Evolutionary conservation across 2,113 vertebrate species (phyloP).

Genomic region (Anser brachyrhynchus): DNA sequence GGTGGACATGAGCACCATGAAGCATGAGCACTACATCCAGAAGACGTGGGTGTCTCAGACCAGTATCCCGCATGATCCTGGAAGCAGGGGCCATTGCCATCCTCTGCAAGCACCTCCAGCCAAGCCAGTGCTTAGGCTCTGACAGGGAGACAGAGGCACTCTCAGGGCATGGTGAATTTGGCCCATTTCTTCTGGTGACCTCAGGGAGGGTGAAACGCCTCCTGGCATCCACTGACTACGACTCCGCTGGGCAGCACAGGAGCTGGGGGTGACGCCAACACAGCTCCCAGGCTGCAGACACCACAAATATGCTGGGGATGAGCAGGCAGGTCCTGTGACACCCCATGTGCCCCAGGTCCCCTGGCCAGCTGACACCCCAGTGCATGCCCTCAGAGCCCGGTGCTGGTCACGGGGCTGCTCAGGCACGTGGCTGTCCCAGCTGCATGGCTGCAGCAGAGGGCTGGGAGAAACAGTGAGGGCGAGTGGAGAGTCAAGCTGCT

Average conservation of each 20-base stretch:
- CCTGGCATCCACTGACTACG: neutral
- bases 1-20: no score
- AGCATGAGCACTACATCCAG: neutral
- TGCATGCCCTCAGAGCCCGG: rapidly evolving
- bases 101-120: neutral
- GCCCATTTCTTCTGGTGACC: neutral
- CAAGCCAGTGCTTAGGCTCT: neutral
- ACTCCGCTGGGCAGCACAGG: neutral
- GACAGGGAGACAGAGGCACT: neutral
- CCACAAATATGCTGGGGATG: neutral
- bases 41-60: neutral
- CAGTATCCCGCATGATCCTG: neutral
- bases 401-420: neutral
- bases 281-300: rapidly evolving
- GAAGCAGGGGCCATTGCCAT: neutral
- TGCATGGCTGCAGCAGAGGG: neutral
- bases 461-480: neutral
- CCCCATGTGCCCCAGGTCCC: neutral
- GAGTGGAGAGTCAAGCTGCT: rapidly evolving
- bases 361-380: neutral
- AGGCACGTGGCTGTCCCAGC: neutral
- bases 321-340: neutral
- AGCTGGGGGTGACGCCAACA: neutral
- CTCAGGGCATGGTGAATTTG: neutral
- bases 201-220: neutral